Evolutionary conservation across 2,113 vertebrate genomes (phyloP).

Genomic region (Mungos mungo): DNA sequence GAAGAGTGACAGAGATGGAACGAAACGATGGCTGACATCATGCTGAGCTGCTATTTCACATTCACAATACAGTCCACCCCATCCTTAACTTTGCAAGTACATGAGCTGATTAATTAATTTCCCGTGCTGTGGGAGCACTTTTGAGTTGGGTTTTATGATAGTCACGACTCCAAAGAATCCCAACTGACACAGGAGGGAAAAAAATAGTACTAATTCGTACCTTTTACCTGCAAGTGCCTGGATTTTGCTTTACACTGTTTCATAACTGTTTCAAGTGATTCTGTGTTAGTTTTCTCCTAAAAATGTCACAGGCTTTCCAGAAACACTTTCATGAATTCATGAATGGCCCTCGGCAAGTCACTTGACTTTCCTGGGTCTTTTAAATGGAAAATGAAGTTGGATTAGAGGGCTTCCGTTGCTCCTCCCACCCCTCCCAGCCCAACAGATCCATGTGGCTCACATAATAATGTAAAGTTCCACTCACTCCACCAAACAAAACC

Average conservation of each 20-base stretch:
- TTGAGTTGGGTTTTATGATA: neutral
- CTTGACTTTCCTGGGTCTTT: neutral
- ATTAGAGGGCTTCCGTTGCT: neutral
- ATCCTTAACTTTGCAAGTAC: neutral
- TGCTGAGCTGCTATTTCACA: neutral
- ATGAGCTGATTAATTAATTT: neutral
- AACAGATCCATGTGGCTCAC: neutral
- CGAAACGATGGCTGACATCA: neutral
- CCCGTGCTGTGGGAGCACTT: neutral
- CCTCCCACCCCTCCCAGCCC: neutral
- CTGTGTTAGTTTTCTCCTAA: neutral
- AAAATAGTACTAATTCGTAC: neutral
- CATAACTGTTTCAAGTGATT: neutral
- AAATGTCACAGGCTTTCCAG: neutral
- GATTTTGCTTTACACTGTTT: neutral
- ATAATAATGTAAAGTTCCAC: neutral
- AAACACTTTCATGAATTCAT: constrained; percentile 1
- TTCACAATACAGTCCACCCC: neutral
- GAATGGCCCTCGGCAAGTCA: neutral
- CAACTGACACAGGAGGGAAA: neutral
- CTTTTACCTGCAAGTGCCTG: neutral
- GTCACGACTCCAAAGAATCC: neutral
- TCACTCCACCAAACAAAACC: neutral
- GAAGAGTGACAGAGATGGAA: neutral
- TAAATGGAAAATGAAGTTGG: neutral